Conservation (phyloP, 2,797 vertebrate genomes). For the Acanthopagrus latus region DNA sequence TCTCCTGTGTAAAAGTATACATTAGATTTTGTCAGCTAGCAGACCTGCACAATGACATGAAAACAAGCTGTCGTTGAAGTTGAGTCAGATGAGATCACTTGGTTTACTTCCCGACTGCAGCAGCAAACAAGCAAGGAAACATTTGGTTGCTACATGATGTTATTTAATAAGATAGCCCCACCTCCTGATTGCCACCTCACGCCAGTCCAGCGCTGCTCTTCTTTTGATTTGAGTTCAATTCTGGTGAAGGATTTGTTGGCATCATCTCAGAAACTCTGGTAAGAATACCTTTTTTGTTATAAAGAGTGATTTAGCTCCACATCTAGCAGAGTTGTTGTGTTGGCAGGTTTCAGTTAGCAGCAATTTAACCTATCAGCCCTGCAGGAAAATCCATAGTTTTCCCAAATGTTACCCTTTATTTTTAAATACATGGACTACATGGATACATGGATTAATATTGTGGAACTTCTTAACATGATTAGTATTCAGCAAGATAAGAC, state of each 20-base stretch:
- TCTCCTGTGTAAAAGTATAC: constrained; percentile 12
- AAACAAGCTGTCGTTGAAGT: constrained; percentile 43
- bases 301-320: constrained; percentile 12
- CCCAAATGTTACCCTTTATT: constrained; percentile 22
- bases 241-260: not conserved
- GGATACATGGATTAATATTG: constrained; percentile 1
- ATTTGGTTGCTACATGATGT: constrained; percentile 63
- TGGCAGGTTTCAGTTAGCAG: constrained; percentile 53
- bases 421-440: constrained; percentile 19
- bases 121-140: constrained; percentile 63
- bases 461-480: constrained; percentile 36
- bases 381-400: constrained; percentile 31
- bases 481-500: not conserved
- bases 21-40: not conserved
- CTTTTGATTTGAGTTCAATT: not conserved
- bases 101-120: constrained; percentile 49
- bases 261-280: not conserved
- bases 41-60: constrained; percentile 15
- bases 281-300: constrained; percentile 22
- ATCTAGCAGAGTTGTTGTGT: constrained; percentile 38
- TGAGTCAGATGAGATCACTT: constrained; percentile 58
- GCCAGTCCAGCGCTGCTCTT: not conserved
- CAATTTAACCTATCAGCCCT: constrained; percentile 37
- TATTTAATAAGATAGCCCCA: constrained; percentile 52
- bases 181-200: constrained; percentile 34